These are phyloP conservation scores for Drosophila tropicalis DNA, from an alignment of 1,140 invertebrate species.

Conservation along the genomic window DNA sequence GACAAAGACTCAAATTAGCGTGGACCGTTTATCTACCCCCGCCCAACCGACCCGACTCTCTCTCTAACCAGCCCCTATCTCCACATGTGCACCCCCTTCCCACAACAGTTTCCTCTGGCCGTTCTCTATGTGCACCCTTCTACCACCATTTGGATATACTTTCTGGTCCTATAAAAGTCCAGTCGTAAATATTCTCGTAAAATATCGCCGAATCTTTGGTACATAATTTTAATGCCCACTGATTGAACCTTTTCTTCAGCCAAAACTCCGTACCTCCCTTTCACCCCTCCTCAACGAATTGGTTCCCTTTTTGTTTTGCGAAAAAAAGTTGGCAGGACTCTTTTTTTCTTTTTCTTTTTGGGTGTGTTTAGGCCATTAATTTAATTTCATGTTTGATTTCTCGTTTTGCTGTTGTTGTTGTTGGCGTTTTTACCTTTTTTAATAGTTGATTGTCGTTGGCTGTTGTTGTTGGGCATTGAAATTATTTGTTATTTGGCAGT, in stretches of 20 bases:
- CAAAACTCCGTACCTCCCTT: background rate
- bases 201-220: conserved; percentile 55
- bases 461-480: conserved; percentile 51
- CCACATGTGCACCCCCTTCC: background rate
- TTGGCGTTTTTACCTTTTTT: conserved; percentile 46
- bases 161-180: conserved; percentile 70
- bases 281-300: background rate
- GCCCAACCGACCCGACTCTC: background rate
- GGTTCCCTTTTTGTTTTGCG: conserved; percentile 1
- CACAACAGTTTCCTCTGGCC: too few relatives aligned
- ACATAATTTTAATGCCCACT: conserved; percentile 75
- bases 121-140: conserved; percentile 12
- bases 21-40: conserved; percentile 69
- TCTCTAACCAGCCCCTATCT: conserved; percentile 10
- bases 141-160: conserved; percentile 1
- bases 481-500: conserved; percentile 63
- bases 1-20: conserved; percentile 83
- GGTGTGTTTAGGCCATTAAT: conserved; percentile 68
- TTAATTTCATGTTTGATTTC: conserved; percentile 81
- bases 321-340: conserved; percentile 19
- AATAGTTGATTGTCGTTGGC: conserved; percentile 54
- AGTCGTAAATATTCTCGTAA: conserved; percentile 62
- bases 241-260: conserved; percentile 59
- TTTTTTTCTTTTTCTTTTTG: background rate
- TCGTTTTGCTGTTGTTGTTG: conserved; percentile 37